phyloP scores from a whole-genome alignment of 2,797 vertebrate genomes.

The Telmatherina bonti region DNA sequence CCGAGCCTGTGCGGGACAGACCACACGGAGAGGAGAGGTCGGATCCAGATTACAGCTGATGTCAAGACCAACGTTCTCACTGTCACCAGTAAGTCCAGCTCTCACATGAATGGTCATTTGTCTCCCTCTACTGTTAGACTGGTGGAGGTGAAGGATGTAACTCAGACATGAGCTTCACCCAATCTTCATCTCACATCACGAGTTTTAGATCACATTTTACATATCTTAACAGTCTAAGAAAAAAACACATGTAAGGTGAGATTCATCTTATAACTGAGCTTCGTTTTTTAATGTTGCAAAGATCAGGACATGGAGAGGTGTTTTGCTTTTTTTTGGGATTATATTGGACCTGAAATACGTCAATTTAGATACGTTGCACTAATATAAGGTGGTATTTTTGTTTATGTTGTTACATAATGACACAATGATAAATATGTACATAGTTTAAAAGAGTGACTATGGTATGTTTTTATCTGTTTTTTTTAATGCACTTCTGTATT shows the following conservation, averaged over 20 bases:
- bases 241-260: background rate
- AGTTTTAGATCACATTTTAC: background rate
- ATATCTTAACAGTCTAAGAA: background rate
- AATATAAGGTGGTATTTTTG: too few species aligned
- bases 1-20: slow-evolving; percentile 97
- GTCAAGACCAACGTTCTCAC: slow-evolving; percentile 93
- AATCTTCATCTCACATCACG: background rate
- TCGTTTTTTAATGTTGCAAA: background rate
- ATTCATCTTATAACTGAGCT: background rate
- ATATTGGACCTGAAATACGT: background rate
- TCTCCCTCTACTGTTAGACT: slow-evolving; percentile 73
- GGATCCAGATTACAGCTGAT: slow-evolving; percentile 92
- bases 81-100: slow-evolving; percentile 88
- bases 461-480: too few species aligned
- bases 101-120: slow-evolving; percentile 34
- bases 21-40: slow-evolving; percentile 96
- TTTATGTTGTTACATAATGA: too few species aligned
- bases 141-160: slow-evolving; percentile 8
- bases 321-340: background rate
- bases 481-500: too few species aligned
- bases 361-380: background rate
- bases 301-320: background rate
- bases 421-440: too few species aligned
- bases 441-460: too few species aligned
- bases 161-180: background rate